Percentiles rank a stretch among this genome's conserved stretches.
phyloP scores from a whole-genome alignment of 23 tunicate genomes.

The Trididemnum nubilum region DNA sequence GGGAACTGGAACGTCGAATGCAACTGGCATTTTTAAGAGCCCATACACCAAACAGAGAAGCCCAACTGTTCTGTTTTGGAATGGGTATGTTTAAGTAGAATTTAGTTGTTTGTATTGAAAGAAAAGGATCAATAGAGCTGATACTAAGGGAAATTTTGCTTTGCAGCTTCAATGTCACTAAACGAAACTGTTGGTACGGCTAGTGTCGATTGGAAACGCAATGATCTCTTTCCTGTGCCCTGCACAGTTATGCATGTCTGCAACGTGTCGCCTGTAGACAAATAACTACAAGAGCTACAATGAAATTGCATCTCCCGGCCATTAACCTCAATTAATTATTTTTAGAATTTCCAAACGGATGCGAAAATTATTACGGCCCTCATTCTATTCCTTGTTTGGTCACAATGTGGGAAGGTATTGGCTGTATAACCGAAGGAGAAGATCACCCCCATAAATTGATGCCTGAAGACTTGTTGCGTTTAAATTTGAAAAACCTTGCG shows the following conservation, averaged over 20 bases:
- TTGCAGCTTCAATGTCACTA: too few species aligned
- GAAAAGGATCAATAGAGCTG: too few species aligned
- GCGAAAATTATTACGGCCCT: constrained; percentile 5
- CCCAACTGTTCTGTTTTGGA: constrained; percentile 10
- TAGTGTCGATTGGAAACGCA: too few species aligned
- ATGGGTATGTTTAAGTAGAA: neutral
- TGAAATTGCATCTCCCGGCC: too few species aligned
- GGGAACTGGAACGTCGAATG: neutral
- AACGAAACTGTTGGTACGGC: too few species aligned
- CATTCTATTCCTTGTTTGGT: neutral
- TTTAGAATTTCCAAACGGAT: constrained; percentile 15
- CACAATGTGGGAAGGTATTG: constrained; percentile 5
- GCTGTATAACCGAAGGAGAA: neutral
- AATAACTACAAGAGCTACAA: too few species aligned
- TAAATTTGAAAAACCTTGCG: neutral
- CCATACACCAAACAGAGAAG: neutral
- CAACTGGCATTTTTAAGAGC: neutral
- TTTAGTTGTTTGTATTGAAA: neutral
- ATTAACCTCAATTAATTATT: neutral
- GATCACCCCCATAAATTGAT: neutral
- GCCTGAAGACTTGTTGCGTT: neutral
- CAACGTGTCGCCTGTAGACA: too few species aligned
- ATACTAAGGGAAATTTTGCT: too few species aligned
- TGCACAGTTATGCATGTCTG: too few species aligned
- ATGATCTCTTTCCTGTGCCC: too few species aligned